A percentile compares a stretch with the other conserved stretches of the same genome.
These are phyloP conservation scores for Choristoneura rosaceana DNA, from an alignment of 2,888 invertebrate species.

Conservation along the genomic window DNA sequence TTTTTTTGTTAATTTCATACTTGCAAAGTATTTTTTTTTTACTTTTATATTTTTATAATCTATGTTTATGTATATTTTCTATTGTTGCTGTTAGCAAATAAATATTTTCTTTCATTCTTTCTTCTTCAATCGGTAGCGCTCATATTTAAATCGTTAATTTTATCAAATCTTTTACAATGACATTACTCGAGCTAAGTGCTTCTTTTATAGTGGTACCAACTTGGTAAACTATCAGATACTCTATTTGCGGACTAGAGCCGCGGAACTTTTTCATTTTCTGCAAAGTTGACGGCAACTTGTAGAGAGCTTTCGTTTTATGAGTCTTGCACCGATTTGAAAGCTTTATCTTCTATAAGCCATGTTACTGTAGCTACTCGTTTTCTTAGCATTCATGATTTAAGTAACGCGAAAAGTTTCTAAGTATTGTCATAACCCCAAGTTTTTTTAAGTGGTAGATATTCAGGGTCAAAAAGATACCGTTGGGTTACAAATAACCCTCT, in stretches of 20 bases:
- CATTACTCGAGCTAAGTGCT: neutral
- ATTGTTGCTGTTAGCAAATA: no score
- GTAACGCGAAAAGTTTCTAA: neutral
- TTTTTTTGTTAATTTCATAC: no score
- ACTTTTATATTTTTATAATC: no score
- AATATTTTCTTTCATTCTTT: no score
- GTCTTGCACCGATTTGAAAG: conserved; percentile 27
- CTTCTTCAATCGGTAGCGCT: no score
- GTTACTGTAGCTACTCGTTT: neutral
- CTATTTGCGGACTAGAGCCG: neutral
- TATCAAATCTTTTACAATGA: neutral
- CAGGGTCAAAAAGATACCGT: no score
- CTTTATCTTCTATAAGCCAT: neutral
- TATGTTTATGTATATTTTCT: no score
- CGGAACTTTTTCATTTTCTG: conserved; percentile 24
- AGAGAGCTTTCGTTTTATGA: conserved; percentile 21
- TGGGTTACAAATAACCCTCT: no score
- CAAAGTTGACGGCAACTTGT: conserved; percentile 5
- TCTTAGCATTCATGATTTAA: neutral
- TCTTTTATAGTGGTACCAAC: neutral
- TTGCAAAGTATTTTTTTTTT: no score
- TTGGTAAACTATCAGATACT: neutral
- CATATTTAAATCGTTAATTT: neutral
- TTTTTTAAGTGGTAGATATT: no score
- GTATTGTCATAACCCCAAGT: no score